A percentile compares a stretch with the other conserved stretches of the same genome.
Conservation (phyloP, 2,888 invertebrate species). For the Lymantria dispar region DNA sequence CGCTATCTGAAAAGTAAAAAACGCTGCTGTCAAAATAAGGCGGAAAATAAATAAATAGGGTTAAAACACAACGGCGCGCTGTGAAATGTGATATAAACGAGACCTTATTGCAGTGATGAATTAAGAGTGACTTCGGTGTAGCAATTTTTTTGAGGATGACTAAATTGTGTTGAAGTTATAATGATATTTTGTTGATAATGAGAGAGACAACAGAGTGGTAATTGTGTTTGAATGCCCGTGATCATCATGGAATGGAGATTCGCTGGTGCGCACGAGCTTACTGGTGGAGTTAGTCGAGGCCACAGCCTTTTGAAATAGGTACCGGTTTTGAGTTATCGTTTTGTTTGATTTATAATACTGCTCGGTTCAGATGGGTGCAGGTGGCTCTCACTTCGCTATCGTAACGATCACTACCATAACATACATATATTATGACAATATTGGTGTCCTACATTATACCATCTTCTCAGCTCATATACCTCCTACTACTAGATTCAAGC, state of each 20-base stretch:
- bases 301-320: conserved; percentile 76
- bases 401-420: neutral
- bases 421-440: neutral
- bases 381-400: conserved; percentile 42
- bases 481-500: no score
- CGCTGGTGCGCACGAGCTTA: conserved; percentile 55
- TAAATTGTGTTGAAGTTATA: conserved; percentile 42
- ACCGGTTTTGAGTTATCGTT: conserved; percentile 80
- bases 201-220: conserved; percentile 35
- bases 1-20: conserved; percentile 37
- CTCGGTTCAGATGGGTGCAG: conserved; percentile 51
- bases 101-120: conserved; percentile 49
- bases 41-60: conserved; percentile 79
- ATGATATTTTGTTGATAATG: conserved; percentile 54
- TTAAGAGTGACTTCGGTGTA: conserved; percentile 52
- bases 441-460: neutral
- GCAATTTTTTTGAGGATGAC: conserved; percentile 39
- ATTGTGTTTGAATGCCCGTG: conserved; percentile 37
- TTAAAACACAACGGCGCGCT: conserved; percentile 60
- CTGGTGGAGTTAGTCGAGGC: conserved; percentile 73
- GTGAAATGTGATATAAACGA: conserved; percentile 46
- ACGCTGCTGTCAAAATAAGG: conserved; percentile 69
- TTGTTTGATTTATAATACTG: conserved; percentile 75
- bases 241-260: conserved; percentile 69
- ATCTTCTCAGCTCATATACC: no score